Conservation (phyloP, 2,113 vertebrate genomes). For the Podarcis raffonei region DNA sequence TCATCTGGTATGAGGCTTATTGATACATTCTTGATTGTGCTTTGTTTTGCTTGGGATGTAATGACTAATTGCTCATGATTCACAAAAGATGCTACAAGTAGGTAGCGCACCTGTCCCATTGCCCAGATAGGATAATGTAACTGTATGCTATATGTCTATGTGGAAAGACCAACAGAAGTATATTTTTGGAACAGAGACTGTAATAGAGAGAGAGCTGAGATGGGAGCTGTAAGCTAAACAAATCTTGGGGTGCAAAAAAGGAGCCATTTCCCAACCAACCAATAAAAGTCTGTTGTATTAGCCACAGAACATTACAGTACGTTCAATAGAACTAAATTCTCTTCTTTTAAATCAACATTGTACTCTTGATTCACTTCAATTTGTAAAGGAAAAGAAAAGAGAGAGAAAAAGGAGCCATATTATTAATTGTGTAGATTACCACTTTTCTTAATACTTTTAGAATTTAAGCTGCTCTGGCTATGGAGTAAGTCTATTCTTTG, state of each 20-base stretch:
- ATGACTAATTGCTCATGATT: not conserved
- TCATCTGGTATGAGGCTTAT: not conserved
- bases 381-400: not conserved
- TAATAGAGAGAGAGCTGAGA: too few relatives aligned
- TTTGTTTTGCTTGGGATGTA: not conserved
- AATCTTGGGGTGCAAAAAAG: too few relatives aligned
- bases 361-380: not conserved
- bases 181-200: too few relatives aligned
- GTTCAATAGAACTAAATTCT: not conserved
- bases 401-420: not conserved
- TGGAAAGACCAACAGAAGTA: not conserved
- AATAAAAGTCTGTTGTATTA: not conserved
- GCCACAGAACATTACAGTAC: not conserved
- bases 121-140: not conserved
- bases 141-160: not conserved
- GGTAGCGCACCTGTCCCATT: too few relatives aligned
- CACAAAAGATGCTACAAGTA: not conserved
- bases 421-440: not conserved
- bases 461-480: slow-evolving; percentile 27
- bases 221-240: too few relatives aligned
- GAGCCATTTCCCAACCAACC: not conserved
- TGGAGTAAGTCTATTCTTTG: slow-evolving; percentile 30
- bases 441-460: not conserved
- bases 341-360: not conserved
- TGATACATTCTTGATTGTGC: not conserved